Evolutionary conservation across 2,888 invertebrate species (phyloP).

Genomic region (Kuschelorhynchus macadamiae): DNA sequence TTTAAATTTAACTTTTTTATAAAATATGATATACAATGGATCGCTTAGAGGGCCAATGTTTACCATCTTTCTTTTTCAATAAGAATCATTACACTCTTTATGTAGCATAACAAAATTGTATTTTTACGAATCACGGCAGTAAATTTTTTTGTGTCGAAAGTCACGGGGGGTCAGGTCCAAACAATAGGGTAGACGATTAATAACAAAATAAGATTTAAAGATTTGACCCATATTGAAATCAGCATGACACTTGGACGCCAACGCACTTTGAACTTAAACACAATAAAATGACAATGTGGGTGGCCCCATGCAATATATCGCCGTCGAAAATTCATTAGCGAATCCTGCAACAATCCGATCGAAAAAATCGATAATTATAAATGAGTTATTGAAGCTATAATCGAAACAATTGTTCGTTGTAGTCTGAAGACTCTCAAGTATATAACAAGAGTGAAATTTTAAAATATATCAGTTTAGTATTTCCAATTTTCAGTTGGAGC

Average conservation of each 20-base stretch:
- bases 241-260: slow-evolving; percentile 45
- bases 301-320: slow-evolving; percentile 30
- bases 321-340: slow-evolving; percentile 21
- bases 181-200: slow-evolving; percentile 42
- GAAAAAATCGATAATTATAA: slow-evolving; percentile 12
- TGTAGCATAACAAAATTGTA: no score
- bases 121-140: slow-evolving; percentile 7
- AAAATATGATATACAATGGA: no score
- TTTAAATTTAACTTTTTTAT: no score
- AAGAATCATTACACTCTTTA: no score
- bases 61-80: no score
- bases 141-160: slow-evolving; percentile 17
- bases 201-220: slow-evolving; percentile 41
- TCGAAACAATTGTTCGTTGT: no score
- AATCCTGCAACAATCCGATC: slow-evolving; percentile 11
- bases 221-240: slow-evolving; percentile 46
- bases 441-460: no score
- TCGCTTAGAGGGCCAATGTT: no score
- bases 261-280: slow-evolving; percentile 30
- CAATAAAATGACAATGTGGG: slow-evolving; percentile 30
- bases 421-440: no score
- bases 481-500: no score
- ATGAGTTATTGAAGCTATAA: no score
- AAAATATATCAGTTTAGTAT: no score
- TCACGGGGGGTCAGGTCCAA: slow-evolving; percentile 34